These are phyloP conservation scores for Lacerta viridis DNA, from an alignment of 2,797 vertebrate genomes.

Conservation along the genomic window DNA sequence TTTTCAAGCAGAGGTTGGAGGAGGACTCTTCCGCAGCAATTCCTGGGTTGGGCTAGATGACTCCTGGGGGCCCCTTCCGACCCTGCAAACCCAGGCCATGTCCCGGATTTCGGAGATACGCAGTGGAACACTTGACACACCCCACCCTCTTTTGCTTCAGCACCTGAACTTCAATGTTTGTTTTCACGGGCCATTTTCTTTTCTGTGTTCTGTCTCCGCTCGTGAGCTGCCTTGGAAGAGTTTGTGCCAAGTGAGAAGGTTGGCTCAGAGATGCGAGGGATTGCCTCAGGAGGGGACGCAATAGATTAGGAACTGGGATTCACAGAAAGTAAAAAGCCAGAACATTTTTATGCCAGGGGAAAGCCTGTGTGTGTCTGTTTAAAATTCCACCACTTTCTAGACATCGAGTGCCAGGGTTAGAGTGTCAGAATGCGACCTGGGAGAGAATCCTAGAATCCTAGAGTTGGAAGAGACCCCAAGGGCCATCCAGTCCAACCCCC, in stretches of 20 bases:
- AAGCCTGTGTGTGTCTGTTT: rapidly evolving
- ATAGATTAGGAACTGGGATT: background rate
- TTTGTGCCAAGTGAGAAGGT: background rate
- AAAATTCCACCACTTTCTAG: background rate
- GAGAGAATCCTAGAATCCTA: too few species aligned
- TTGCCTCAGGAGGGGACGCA: background rate
- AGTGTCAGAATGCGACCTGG: too few species aligned
- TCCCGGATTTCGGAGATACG: too few species aligned
- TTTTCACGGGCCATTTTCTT: background rate
- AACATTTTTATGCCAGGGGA: background rate
- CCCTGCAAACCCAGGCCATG: background rate
- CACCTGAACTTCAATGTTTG: background rate
- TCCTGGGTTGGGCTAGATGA: background rate
- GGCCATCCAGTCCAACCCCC: too few species aligned
- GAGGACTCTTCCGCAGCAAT: too few species aligned
- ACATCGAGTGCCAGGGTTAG: background rate
- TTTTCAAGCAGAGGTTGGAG: too few species aligned
- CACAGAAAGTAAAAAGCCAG: background rate
- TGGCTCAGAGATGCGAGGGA: background rate
- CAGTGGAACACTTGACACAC: too few species aligned
- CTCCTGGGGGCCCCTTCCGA: background rate
- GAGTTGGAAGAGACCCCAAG: background rate
- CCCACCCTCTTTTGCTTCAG: background rate
- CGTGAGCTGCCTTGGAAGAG: background rate
- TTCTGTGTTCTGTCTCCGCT: background rate